phyloP scores from a whole-genome alignment of 1,140 invertebrate genomes.

The Drosophila parvula region DNA sequence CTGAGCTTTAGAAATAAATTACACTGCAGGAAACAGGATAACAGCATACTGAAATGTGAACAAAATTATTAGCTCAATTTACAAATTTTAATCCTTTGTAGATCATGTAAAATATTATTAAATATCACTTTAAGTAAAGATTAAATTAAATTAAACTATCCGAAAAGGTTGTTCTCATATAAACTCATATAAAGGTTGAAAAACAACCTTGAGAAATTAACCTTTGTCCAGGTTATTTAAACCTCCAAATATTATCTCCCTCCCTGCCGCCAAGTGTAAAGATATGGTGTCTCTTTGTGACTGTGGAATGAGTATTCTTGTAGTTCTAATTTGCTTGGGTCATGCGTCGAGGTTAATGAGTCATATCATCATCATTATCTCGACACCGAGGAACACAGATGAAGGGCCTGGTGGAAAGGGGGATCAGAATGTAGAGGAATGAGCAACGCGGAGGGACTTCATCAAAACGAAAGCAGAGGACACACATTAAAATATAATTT shows the following conservation, averaged over 20 bases:
- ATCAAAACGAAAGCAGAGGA: constrained; percentile 62
- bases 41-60: too few relatives aligned
- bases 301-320: constrained; percentile 36
- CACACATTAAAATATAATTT: constrained; percentile 74
- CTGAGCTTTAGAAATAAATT: too few relatives aligned
- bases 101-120: too few relatives aligned
- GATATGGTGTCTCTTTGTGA: constrained; percentile 33
- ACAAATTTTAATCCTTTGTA: background rate
- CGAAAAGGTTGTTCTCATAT: background rate
- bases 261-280: constrained; percentile 24
- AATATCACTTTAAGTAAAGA: background rate
- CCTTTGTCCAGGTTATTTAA: background rate
- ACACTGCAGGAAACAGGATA: too few relatives aligned
- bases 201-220: background rate
- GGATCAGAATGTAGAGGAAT: background rate
- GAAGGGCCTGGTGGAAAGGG: background rate
- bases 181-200: background rate
- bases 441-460: constrained; percentile 12
- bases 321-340: constrained; percentile 79
- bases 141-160: background rate
- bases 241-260: background rate
- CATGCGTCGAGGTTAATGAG: constrained; percentile 81
- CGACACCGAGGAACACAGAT: constrained; percentile 43
- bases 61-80: background rate
- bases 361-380: constrained; percentile 80